Evolutionary conservation across 2,797 vertebrate genomes (phyloP).

Genomic region (Varecia variegata): DNA sequence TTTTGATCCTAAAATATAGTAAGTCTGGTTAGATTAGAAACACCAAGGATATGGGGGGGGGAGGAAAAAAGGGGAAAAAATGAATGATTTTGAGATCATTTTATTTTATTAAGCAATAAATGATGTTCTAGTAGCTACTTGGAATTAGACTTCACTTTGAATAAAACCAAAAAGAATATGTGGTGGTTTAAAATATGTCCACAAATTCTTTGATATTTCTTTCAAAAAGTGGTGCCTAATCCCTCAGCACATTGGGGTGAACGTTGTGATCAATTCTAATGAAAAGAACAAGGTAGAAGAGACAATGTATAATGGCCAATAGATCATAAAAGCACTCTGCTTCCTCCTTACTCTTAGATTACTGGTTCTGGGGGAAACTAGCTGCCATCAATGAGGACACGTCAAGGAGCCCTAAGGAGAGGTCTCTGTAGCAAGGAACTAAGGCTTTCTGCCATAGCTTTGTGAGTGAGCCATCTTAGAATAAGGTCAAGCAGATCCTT

Average conservation of each 20-base stretch:
- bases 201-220: conserved; percentile 9
- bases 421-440: neutral
- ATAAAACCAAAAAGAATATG: neutral
- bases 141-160: conserved; percentile 32
- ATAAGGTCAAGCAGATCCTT: neutral
- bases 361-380: neutral
- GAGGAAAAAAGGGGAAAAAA: neutral
- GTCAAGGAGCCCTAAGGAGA: neutral
- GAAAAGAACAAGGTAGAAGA: neutral
- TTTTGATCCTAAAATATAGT: conserved; percentile 18
- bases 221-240: neutral
- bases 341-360: neutral
- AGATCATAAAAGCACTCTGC: neutral
- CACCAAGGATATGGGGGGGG: neutral
- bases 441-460: neutral
- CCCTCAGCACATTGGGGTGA: neutral
- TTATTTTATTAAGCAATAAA: conserved; percentile 2
- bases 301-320: neutral
- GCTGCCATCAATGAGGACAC: neutral
- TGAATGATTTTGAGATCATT: neutral
- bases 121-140: neutral
- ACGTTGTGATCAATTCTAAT: neutral
- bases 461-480: neutral
- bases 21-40: neutral
- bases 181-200: neutral